Evolutionary conservation across 2,113 vertebrate genomes (phyloP).

Genomic region (Myotis lucifugus): DNA sequence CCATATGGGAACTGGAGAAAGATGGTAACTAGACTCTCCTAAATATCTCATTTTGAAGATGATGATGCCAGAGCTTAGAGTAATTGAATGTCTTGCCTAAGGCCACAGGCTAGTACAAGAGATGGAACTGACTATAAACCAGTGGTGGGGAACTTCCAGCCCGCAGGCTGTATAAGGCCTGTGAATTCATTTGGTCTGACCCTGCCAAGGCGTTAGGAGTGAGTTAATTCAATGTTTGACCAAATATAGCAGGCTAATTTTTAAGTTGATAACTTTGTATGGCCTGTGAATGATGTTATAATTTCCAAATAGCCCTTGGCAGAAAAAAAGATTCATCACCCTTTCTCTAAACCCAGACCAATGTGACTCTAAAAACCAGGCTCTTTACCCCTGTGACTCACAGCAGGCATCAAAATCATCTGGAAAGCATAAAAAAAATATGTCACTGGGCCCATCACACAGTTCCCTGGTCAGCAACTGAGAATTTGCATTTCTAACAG

Average conservation of each 20-base stretch:
- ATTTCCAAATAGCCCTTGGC: too few relatives aligned
- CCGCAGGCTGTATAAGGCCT: too few relatives aligned
- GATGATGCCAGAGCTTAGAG: background rate
- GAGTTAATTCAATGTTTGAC: too few relatives aligned
- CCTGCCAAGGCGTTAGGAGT: too few relatives aligned
- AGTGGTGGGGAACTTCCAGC: too few relatives aligned
- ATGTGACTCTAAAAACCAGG: background rate
- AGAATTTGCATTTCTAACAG: background rate
- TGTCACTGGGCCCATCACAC: too few relatives aligned
- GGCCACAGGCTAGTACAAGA: background rate
- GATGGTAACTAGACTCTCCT: slow-evolving; percentile 76
- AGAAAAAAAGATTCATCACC: too few relatives aligned
- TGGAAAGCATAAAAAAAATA: background rate
- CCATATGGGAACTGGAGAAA: slow-evolving; percentile 84
- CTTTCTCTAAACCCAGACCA: background rate
- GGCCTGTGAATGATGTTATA: too few relatives aligned
- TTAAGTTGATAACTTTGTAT: too few relatives aligned
- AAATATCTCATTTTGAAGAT: slow-evolving; percentile 28
- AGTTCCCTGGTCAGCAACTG: background rate
- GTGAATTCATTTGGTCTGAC: too few relatives aligned
- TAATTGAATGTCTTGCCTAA: background rate
- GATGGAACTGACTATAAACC: background rate
- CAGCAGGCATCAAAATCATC: background rate
- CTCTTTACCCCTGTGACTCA: background rate
- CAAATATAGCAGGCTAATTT: too few relatives aligned